Evolutionary conservation across 2,797 vertebrate genomes (phyloP), one percentile per base, ranked within the genome.

Genomic region (Danio albolineatus): DNA sequence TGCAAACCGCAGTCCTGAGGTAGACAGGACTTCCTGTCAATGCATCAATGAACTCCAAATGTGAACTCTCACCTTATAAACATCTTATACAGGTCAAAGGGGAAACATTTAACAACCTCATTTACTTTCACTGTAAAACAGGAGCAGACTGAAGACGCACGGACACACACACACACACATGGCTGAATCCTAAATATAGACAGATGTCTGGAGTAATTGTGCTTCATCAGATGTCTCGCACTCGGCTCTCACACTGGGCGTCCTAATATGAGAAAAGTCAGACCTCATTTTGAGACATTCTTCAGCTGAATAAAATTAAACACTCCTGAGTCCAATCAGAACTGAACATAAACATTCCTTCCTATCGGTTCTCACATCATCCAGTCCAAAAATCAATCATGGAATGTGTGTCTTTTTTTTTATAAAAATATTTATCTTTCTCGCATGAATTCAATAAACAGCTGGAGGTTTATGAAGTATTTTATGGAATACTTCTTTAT

Each of bases 201-300:
- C 89, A 92, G 88, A 91, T 89, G 89, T 91, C 86, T 87, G 79
- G 85, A 82, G 86, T 86, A 88, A 90, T 90, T 92, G 90, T 76
- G 85, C 88, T 86, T 89, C 85, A 87, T 90, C 87, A 87, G 74
- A 86, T 91, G 89, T 89, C 89, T 83, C 28, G 83, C 38, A 56
- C 41, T 28, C n/a, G 7, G 7, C 36, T 28, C 16, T 53, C 38
- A 13, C 59, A 44, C 36, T 41, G 28, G 10, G 59, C 17, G 36
- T 43, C 44, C 56, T 21, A 49, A 53, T 51, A 60, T 86, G 85
- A 69, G 56, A 7, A 78, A 78, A 61, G 76, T 78, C 56, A 53
- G 38, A 69, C 44, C 43, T 60, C n/a, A 36, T 71, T 70, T 71
- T 61, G 41, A 17, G 44, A 48, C 53, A 48, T 66, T 76, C 74